Base-by-base conservation (phyloP, 2,888 invertebrate species). In the Volucella inflata region DNA sequence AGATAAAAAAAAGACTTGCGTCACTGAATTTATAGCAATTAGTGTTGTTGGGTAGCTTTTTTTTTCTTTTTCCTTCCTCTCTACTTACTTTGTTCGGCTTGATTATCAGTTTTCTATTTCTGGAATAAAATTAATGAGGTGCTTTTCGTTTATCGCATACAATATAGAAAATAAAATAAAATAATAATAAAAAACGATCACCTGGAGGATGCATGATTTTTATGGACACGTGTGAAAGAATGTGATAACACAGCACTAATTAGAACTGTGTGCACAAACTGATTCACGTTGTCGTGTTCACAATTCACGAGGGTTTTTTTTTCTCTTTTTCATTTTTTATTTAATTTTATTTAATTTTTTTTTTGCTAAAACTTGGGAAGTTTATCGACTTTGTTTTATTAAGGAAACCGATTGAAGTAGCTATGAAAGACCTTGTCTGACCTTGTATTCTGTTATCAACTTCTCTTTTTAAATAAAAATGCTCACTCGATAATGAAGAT, bases 191-290 rank as follows among this genome's bases (percentile, higher is more conserved):
- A 30, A 1, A 59, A 21, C 21, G 59, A 68, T 76, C 76, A 76
- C 51, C 67, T 76, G 67, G 60, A 60, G 44, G 51, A 76, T 68
- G 51, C 59, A 76, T 76, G 76, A 68, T 60, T 60, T 44, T 44
- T 17, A 14, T 67, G 60, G 44, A 60, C 46, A 76, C 59, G 68
- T 68, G 59, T 68, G 51, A 51, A 60, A 60, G 44, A 53, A 50
- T 75, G 48, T 59, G 75, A 59, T 74, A 64, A 64, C 46, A 48
- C 48, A 36, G 9, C 36, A n/a, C 40, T 40, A 55, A 74, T 57
- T 57, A 57, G 68, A 68, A 53, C 68, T 68, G 68, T 68, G 57
- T 46, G 55, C 38, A 46, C 50, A 44, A 53, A 16, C 50, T 74
- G 38, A 38, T 46, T 74, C 42, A 72, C 21, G 55, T 11, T 17